phyloP scores from a whole-genome alignment of 2,113 vertebrate species.

The Podarcis raffonei region DNA sequence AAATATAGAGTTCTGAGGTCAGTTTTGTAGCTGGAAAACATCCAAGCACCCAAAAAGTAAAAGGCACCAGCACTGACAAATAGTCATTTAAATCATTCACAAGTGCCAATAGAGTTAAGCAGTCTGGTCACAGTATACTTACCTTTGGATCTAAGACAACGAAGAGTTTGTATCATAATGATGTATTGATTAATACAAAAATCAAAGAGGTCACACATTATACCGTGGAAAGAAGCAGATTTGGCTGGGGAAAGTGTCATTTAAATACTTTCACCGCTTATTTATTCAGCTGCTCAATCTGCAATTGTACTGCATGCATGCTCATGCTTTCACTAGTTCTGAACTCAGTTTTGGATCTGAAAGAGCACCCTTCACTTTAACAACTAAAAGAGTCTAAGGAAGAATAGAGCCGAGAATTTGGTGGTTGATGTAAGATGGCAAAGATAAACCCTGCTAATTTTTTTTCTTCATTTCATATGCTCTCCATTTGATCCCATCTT shows the following conservation, averaged over 20 bases:
- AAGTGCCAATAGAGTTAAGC: neutral
- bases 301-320: neutral
- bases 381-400: neutral
- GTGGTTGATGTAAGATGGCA: neutral
- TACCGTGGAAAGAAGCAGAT: conserved; percentile 2
- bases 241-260: neutral
- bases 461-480: neutral
- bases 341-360: neutral
- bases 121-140: neutral
- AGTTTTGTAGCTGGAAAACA: neutral
- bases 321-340: neutral
- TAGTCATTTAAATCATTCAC: neutral
- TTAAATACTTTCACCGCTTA: neutral
- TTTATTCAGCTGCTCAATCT: neutral
- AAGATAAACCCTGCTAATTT: neutral
- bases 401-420: conserved; percentile 6
- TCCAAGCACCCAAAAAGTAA: neutral
- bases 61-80: neutral
- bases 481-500: no score
- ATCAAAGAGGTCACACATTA: neutral
- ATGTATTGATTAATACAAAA: neutral
- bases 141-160: conserved; percentile 16
- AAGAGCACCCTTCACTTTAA: neutral
- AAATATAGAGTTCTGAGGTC: neutral
- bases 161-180: neutral